Conservation (phyloP, 1,140 invertebrate species). For the Galleria mellonella region DNA sequence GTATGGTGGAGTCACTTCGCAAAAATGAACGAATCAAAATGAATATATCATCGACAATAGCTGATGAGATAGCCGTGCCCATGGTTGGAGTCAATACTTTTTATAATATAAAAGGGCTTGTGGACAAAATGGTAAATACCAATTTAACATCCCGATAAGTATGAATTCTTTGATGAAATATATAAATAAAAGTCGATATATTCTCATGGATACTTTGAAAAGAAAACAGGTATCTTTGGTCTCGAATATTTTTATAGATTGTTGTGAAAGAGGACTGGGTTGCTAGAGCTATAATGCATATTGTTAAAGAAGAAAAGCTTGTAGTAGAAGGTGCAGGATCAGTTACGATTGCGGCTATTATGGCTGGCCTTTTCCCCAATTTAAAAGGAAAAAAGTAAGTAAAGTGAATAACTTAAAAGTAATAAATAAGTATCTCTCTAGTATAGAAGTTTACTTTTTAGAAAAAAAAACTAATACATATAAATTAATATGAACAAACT, state of each 20-base stretch:
- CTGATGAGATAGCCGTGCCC: slow-evolving; percentile 90
- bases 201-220: too few relatives aligned
- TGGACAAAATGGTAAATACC: slow-evolving; percentile 83
- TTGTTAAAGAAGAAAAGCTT: slow-evolving; percentile 92
- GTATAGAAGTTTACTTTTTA: too few relatives aligned
- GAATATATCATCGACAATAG: slow-evolving; percentile 80
- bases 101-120: slow-evolving; percentile 79
- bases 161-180: too few relatives aligned
- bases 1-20: slow-evolving; percentile 82
- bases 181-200: too few relatives aligned
- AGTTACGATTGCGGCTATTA: slow-evolving; percentile 86
- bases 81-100: slow-evolving; percentile 88
- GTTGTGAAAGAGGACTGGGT: slow-evolving; percentile 90
- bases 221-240: too few relatives aligned
- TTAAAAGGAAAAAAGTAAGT: slow-evolving; percentile 90
- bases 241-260: slow-evolving; percentile 54
- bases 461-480: too few relatives aligned
- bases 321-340: slow-evolving; percentile 95
- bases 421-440: slow-evolving; percentile 2
- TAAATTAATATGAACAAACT: too few relatives aligned
- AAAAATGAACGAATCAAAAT: slow-evolving; percentile 78
- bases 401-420: too few relatives aligned
- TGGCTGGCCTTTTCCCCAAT: slow-evolving; percentile 89
- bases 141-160: too few relatives aligned
- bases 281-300: slow-evolving; percentile 89